Percentiles rank a stretch among this genome's conserved stretches.
Conservation (phyloP, 2,797 vertebrate species). For the Streptopelia turtur region DNA sequence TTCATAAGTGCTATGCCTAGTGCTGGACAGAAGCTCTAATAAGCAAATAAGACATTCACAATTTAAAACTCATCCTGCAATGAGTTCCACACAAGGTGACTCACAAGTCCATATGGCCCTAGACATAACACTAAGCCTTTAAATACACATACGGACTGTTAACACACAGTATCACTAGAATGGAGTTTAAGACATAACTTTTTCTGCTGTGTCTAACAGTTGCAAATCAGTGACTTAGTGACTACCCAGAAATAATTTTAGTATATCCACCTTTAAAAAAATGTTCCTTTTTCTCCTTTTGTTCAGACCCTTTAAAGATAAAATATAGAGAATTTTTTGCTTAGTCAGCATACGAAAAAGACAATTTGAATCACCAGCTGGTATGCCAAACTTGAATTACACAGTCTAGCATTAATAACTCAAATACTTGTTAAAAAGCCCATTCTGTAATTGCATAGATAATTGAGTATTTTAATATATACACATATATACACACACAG, state of each 20-base stretch:
- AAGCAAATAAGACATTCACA: background rate
- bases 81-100: background rate
- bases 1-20: background rate
- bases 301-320: background rate
- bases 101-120: background rate
- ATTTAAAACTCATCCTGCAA: background rate
- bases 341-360: background rate
- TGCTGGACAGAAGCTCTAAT: background rate
- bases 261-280: background rate
- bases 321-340: background rate
- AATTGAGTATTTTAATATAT: background rate
- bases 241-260: background rate
- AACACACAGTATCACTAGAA: background rate
- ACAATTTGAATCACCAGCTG: background rate
- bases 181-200: background rate
- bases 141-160: background rate
- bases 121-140: background rate
- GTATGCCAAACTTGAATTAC: background rate
- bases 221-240: background rate
- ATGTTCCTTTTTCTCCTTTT: background rate
- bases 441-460: background rate
- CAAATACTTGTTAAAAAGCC: background rate
- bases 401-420: background rate
- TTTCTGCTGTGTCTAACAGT: background rate
- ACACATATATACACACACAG: background rate